Conservation (phyloP, 2,113 vertebrate genomes). For the Laterallus jamaicensis region DNA sequence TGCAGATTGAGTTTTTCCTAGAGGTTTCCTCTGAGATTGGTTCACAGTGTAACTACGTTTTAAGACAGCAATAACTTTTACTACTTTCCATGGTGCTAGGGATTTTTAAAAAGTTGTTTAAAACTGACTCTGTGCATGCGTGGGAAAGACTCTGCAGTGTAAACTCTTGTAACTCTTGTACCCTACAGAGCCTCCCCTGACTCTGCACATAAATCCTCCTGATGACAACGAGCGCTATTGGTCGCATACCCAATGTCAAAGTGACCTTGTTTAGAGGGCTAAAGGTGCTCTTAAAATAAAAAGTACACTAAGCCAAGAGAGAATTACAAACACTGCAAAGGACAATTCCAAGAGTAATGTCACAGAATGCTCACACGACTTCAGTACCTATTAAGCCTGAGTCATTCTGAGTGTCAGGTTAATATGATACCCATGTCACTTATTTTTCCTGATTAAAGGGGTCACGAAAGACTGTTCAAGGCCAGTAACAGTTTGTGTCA, state of each 20-base stretch:
- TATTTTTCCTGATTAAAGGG: background rate
- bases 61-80: background rate
- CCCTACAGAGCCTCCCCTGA: background rate
- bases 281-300: background rate
- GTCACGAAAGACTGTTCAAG: background rate
- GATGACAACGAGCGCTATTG: background rate
- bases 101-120: background rate
- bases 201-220: background rate
- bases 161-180: background rate
- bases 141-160: background rate
- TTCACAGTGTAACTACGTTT: background rate
- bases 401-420: background rate
- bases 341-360: background rate
- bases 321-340: background rate
- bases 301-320: background rate
- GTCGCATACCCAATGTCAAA: background rate
- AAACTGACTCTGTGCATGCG: background rate
- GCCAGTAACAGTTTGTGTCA: background rate
- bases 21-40: background rate
- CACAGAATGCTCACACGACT: background rate
- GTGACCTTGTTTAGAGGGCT: background rate
- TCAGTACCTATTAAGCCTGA: background rate
- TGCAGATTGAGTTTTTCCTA: background rate
- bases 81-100: background rate
- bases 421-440: background rate